These are phyloP conservation scores for Glomeris marginata DNA, from an alignment of 2,888 invertebrate genomes.

Conservation along the genomic window DNA sequence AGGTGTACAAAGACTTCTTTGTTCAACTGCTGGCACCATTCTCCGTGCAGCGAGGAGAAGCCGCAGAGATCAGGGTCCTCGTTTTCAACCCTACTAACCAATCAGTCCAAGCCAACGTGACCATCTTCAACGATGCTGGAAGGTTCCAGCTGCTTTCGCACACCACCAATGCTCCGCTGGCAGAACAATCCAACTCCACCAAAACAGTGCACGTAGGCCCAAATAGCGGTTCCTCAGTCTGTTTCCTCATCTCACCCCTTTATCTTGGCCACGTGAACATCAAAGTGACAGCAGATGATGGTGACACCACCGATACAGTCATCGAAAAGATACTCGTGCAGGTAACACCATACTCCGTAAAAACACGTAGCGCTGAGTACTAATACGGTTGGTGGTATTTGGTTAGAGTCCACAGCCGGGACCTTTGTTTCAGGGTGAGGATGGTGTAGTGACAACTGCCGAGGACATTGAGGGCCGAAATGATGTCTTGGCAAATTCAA, in stretches of 20 bases:
- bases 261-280: slow-evolving; percentile 33
- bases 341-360: too few species aligned
- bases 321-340: slow-evolving; percentile 31
- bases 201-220: slow-evolving; percentile 10
- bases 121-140: too few species aligned
- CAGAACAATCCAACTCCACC: neutral
- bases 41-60: slow-evolving; percentile 34
- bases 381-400: too few species aligned
- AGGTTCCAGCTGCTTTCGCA: too few species aligned
- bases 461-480: too few species aligned
- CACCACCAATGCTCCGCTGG: too few species aligned
- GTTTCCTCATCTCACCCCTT: slow-evolving; percentile 34
- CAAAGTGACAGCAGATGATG: slow-evolving; percentile 27
- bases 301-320: slow-evolving; percentile 33
- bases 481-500: too few species aligned
- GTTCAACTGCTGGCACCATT: slow-evolving; percentile 35
- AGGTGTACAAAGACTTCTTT: slow-evolving; percentile 38
- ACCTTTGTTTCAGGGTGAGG: too few species aligned
- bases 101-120: slow-evolving; percentile 16
- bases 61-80: slow-evolving; percentile 32
- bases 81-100: slow-evolving; percentile 33
- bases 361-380: too few species aligned
- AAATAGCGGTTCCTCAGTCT: slow-evolving; percentile 23
- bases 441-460: too few species aligned
- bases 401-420: too few species aligned